phyloP scores from a whole-genome alignment of 2,888 invertebrate species.

The Pyrrhosoma nymphula region DNA sequence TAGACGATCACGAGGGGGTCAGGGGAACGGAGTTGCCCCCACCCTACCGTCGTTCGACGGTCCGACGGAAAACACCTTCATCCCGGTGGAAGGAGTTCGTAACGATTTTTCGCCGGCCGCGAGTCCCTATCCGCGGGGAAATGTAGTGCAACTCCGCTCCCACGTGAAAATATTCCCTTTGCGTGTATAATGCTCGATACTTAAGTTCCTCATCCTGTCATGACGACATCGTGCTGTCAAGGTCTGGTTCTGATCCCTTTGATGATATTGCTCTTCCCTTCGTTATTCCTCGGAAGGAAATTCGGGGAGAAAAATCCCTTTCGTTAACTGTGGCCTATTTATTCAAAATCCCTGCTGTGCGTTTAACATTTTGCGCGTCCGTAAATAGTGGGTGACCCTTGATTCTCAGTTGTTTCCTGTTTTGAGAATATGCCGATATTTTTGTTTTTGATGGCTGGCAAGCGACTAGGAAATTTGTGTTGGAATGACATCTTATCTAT shows the following conservation, averaged over 20 bases:
- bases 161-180: neutral
- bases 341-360: neutral
- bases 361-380: neutral
- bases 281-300: neutral
- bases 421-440: neutral
- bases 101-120: slow-evolving; percentile 39
- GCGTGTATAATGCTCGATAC: neutral
- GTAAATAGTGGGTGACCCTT: neutral
- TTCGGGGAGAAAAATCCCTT: neutral
- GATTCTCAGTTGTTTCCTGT: neutral
- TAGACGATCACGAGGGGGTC: neutral
- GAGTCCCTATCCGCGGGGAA: neutral
- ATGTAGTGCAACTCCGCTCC: neutral
- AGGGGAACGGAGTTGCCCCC: neutral
- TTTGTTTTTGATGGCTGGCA: neutral
- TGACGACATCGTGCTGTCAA: neutral
- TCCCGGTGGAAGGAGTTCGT: neutral
- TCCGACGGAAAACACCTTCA: neutral
- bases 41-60: neutral
- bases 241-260: neutral
- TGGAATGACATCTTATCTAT: neutral
- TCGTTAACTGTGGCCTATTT: neutral
- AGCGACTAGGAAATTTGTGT: neutral
- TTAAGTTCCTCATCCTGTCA: neutral
- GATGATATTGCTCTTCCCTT: neutral